A percentile compares a stretch with the other conserved stretches of the same genome.
phyloP scores from a whole-genome alignment of 2,113 vertebrate genomes.

The Uropsilus gracilis region DNA sequence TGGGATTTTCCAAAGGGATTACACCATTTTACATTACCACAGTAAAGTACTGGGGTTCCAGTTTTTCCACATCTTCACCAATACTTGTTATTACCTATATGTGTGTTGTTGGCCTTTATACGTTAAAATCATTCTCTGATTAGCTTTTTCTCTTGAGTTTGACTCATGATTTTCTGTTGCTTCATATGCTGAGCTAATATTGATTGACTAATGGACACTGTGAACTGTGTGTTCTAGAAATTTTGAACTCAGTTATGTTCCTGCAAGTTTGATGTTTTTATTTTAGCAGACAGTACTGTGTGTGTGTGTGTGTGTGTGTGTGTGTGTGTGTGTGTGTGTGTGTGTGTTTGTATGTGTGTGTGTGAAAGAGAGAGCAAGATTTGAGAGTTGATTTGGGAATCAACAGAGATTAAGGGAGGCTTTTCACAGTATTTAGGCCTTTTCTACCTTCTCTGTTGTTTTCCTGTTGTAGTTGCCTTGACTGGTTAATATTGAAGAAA shows the following conservation, averaged over 20 bases:
- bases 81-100: background rate
- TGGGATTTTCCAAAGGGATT: background rate
- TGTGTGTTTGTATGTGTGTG: too few relatives aligned
- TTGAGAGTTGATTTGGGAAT: background rate
- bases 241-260: background rate
- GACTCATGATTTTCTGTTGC: background rate
- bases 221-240: background rate
- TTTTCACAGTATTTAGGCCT: background rate
- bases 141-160: background rate
- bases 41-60: background rate
- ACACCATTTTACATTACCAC: background rate
- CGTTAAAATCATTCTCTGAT: background rate
- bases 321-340: background rate
- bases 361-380: too few relatives aligned
- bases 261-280: background rate
- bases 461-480: background rate
- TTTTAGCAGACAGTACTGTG: background rate
- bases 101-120: background rate
- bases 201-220: background rate
- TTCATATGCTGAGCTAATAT: background rate
- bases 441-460: background rate
- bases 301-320: background rate
- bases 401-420: background rate
- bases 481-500: background rate
- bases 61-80: background rate